Base-by-base conservation (phyloP, 2,113 vertebrate species). In the Smithornis capensis region DNA sequence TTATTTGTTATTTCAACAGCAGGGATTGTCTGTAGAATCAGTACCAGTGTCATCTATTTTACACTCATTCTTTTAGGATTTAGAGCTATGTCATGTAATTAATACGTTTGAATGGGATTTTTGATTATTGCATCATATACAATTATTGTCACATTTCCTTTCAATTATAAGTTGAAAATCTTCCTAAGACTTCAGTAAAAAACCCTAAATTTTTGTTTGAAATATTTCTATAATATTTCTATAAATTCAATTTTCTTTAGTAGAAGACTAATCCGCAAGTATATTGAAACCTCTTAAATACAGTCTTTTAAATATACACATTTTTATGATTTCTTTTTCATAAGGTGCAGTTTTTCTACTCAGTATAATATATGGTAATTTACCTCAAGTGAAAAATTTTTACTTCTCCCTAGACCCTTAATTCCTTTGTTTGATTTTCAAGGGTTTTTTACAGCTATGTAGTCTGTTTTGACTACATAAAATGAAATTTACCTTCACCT, bases 231-330 rank as follows among this genome's bases (percentile, higher is more conserved):
- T 40, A 64, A 44, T 89, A 35, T 44, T 80, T 64, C 6, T 49
- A 19, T 40, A 67, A 59, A 38, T 57, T 9, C 0, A 21, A 17
- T 63, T 82, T 78, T 82, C 6, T 78, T 40, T 47, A 81, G 12
- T 56, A 45, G 28, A 77, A 44, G 6, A 44, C 2, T 28, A 71
- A 80, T 14, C 18, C 56, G 7, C 10, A 64, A 74, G 6, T 63
- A 17, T 31, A 88, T 79, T 19, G 28, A 60, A 62, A n/a, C 7
- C 11, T 63, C 29, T 63, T 70, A 85, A 65, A 52, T 37, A 37
- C 0, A 3, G 3, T 53, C 9, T 11, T 82, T 92, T 50, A 75
- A 57, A 38, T 6, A 5, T 1, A 9, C 0, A 6, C 0, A 25
- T 33, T 80, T 83, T 83, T 40, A 12, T 16, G 40, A 5, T 37